These are phyloP conservation scores for Carollia perspicillata DNA, from an alignment of 2,113 vertebrate genomes.

Conservation along the genomic window DNA sequence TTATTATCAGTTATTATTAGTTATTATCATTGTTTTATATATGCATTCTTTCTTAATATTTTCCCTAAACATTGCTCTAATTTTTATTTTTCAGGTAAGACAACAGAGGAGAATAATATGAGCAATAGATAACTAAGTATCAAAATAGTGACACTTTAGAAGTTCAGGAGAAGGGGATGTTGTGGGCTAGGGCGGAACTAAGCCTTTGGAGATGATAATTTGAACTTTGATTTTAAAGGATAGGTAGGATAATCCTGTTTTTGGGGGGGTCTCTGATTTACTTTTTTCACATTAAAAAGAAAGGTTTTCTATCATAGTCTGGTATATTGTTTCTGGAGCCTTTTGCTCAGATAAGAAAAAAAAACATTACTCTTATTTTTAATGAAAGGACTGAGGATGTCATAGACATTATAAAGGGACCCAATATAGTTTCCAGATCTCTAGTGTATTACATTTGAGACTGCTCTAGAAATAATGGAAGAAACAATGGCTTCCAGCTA, in stretches of 20 bases:
- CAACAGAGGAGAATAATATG: not conserved
- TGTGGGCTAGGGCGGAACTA: not conserved
- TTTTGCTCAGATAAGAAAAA: not conserved
- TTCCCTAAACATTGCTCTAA: not conserved
- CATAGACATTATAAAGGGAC: not conserved
- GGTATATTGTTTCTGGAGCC: not conserved
- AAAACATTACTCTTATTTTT: not conserved
- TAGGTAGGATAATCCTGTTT: not conserved
- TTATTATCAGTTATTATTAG: not conserved
- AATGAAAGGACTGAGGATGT: not conserved
- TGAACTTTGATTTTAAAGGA: not conserved
- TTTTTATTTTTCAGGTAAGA: slow-evolving; percentile 9
- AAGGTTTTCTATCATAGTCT: not conserved
- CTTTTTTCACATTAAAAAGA: not conserved
- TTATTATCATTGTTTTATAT: not conserved
- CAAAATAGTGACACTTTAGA: not conserved
- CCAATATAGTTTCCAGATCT: not conserved
- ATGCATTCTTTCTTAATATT: not conserved
- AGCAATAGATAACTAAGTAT: not conserved
- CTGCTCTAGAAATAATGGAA: not conserved
- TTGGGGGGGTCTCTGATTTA: not conserved
- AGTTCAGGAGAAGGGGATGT: not conserved
- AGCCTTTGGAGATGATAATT: not conserved
- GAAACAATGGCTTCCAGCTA: slow-evolving; percentile 1
- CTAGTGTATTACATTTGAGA: not conserved